Percentiles rank a stretch among this genome's conserved stretches.
Conservation (phyloP, 2,888 invertebrate genomes). For the Cryptophagus acutangulus region DNA sequence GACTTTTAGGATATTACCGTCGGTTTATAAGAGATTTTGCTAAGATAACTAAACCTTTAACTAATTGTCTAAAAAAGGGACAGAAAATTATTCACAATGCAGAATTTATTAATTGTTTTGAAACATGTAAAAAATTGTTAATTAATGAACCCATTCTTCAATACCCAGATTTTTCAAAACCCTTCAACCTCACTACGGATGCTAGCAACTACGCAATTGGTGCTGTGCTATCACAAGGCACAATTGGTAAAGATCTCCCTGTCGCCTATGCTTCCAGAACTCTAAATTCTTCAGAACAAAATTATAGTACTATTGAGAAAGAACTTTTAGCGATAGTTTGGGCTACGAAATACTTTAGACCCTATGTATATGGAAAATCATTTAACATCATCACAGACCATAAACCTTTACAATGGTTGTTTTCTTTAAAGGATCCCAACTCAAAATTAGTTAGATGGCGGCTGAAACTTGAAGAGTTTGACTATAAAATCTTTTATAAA, state of each 20-base stretch:
- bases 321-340: slow-evolving; percentile 9
- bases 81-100: background rate
- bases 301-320: slow-evolving; percentile 25
- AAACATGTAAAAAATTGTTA: background rate
- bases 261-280: slow-evolving; percentile 33
- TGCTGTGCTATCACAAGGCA: slow-evolving; percentile 33
- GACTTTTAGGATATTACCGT: background rate
- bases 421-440: slow-evolving; percentile 11
- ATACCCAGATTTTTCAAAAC: slow-evolving; percentile 28
- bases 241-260: slow-evolving; percentile 33
- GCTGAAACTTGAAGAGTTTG: slow-evolving; percentile 2
- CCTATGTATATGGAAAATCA: slow-evolving; percentile 15
- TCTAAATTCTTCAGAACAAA: slow-evolving; percentile 29
- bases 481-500: slow-evolving; percentile 6
- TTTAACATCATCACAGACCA: slow-evolving; percentile 15
- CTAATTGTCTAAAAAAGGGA: slow-evolving; percentile 1
- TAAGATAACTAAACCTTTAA: slow-evolving; percentile 3
- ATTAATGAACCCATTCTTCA: slow-evolving; percentile 1
- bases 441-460: slow-evolving; percentile 11
- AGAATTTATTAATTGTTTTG: background rate
- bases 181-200: slow-evolving; percentile 30
- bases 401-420: slow-evolving; percentile 6
- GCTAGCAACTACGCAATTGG: slow-evolving; percentile 22
- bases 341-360: background rate
- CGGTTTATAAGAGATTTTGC: slow-evolving; percentile 2